phyloP scores from a whole-genome alignment of 2,797 vertebrate genomes.

The Pyrocephalus nanus region DNA sequence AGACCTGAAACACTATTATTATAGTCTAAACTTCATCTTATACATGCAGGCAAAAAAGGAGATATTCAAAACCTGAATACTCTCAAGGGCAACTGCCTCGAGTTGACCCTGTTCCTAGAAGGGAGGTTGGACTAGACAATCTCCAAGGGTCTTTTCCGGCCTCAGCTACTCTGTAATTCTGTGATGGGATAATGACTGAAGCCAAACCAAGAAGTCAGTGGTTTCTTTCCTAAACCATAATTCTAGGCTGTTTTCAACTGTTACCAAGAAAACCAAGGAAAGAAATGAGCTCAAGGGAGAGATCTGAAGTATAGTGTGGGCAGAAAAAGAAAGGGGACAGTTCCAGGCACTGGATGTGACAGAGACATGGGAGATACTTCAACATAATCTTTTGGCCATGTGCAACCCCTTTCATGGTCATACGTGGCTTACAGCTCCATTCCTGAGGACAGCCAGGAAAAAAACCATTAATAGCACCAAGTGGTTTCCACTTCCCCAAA shows the following conservation, averaged over 20 bases:
- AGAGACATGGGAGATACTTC: not conserved
- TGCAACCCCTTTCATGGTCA: constrained; percentile 51
- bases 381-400: constrained; percentile 33
- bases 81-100: not conserved
- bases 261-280: not conserved
- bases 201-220: not conserved
- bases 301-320: not conserved
- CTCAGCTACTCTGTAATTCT: not conserved
- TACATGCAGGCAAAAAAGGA: not conserved
- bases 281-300: not conserved
- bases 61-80: not conserved
- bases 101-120: not conserved
- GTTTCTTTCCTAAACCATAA: not conserved
- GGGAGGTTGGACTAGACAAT: not conserved
- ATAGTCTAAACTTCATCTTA: not conserved
- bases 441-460: constrained; percentile 66
- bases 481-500: constrained; percentile 50
- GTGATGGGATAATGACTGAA: not conserved
- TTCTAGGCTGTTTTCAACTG: not conserved
- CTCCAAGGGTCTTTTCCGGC: not conserved
- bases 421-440: constrained; percentile 38
- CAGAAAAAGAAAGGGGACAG: not conserved
- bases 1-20: not conserved
- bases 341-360: not conserved
- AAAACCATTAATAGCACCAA: constrained; percentile 28